Evolutionary conservation across 2,797 vertebrate species (phyloP).

Genomic region (Decapterus maruadsi): DNA sequence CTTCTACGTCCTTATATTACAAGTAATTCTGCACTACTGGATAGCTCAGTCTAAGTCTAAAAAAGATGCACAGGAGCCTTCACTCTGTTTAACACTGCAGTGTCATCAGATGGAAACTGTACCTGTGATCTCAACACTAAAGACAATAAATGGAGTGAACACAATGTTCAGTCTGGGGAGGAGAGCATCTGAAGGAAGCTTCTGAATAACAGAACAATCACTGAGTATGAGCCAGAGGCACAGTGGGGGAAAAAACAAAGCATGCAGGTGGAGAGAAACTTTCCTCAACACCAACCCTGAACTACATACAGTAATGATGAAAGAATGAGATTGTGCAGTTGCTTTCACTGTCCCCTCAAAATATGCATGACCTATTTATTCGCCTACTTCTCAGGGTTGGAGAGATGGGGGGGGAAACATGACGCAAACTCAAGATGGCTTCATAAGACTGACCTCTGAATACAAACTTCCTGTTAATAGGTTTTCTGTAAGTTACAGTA

Average conservation of each 20-base stretch:
- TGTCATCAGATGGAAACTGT: neutral
- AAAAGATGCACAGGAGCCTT: too few relatives aligned
- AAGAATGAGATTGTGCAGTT: neutral
- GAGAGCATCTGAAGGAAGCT: constrained; percentile 2
- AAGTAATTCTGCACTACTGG: too few relatives aligned
- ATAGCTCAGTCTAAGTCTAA: too few relatives aligned
- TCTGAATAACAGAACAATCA: neutral
- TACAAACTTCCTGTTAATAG: too few relatives aligned
- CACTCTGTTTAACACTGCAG: neutral
- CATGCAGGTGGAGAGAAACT: neutral
- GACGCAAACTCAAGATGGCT: neutral
- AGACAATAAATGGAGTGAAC: neutral
- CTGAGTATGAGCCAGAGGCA: neutral
- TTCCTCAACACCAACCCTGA: neutral
- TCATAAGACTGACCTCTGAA: neutral
- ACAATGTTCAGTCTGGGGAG: neutral
- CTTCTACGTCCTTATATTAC: too few relatives aligned
- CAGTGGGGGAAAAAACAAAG: neutral
- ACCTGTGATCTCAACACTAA: constrained; percentile 7
- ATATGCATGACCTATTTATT: neutral
- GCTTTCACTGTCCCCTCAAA: neutral
- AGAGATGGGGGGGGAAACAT: neutral
- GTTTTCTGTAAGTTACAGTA: too few relatives aligned
- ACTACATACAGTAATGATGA: neutral
- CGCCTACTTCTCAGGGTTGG: neutral